Base-by-base conservation (phyloP, 2,797 vertebrate species). In the Spinibarbus caldwelli region DNA sequence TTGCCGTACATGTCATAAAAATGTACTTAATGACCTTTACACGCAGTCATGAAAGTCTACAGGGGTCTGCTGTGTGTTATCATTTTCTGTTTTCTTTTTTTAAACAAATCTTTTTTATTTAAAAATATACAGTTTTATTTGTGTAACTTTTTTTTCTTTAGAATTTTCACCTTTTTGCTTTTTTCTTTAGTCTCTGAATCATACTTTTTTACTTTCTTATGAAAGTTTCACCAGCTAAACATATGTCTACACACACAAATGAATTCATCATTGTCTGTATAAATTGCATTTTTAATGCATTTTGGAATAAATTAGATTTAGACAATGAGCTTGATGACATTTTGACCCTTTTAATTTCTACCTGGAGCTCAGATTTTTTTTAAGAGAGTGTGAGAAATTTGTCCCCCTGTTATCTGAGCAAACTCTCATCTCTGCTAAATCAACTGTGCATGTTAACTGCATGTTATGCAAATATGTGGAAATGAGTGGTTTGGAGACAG, bases 391-490 rank as follows among this genome's bases (percentile, higher is more conserved):
- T 54, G 34, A 8, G 21, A 54, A 34, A 38, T 15, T 2, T 68
- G 34, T 38, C 66, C 66, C 66, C 9, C 49, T 78, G 7, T 59
- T 26, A 59, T 59, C 77, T 43, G 23, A 62, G 38, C 62, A 78
- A 62, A 78, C 57, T 5, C 17, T 29, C 41, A 26, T 62, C 57
- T 41, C 76, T 79, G 38, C 17, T 45, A 79, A 64, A 64, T 64
- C 77, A 64, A 12, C 77, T 45, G 36, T 57, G 83, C 54, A 29
- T 70, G 49, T 52, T 52, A 52, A 52, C 49, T 41, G 38, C 8
- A 41, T 41, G 52, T 59, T 41, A 36, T 82, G 31, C 68, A 57
- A 57, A 73, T 82, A 23, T 21, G 67, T 72, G 80, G 8, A 64
- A 79, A 79, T 64, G 17, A 31, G 57, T 64, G 54, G 15, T 41